Evolutionary conservation across 2,797 vertebrate species (phyloP).

Genomic region (Pseudochirops cupreus): DNA sequence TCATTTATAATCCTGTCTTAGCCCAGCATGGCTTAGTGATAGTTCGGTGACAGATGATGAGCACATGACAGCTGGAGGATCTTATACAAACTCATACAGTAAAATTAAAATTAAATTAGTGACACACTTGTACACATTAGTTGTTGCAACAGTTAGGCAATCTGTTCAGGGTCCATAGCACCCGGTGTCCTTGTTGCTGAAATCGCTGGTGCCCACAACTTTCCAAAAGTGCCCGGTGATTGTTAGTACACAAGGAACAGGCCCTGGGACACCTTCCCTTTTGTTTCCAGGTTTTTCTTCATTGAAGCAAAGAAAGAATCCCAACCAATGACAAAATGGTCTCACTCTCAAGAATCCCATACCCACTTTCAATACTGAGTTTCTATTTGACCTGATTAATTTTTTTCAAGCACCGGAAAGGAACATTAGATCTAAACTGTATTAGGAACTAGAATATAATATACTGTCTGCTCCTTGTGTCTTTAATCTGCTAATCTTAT

Average conservation of each 20-base stretch:
- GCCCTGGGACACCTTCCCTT: not conserved
- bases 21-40: constrained; percentile 91
- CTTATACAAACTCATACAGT: constrained; percentile 87
- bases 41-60: constrained; percentile 90
- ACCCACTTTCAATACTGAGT: constrained; percentile 24
- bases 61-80: constrained; percentile 90
- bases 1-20: constrained; percentile 93
- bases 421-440: constrained; percentile 55
- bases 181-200: constrained; percentile 61
- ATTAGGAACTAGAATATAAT: constrained; percentile 71
- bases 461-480: constrained; percentile 76
- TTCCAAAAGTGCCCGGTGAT: constrained; percentile 40
- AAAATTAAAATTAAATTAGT: constrained; percentile 92
- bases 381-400: constrained; percentile 63
- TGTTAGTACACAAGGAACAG: not conserved
- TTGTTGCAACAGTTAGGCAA: constrained; percentile 88
- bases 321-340: constrained; percentile 14
- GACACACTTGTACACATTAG: constrained; percentile 89
- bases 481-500: constrained; percentile 81
- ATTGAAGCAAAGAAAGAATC: constrained; percentile 26
- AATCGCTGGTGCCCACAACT: not conserved
- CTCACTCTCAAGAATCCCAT: constrained; percentile 18
- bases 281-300: not conserved
- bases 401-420: constrained; percentile 33
- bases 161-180: constrained; percentile 82